Percentiles rank a stretch among this genome's conserved stretches.
Evolutionary conservation across 2,797 vertebrate genomes (phyloP).

Genomic region (Sparus aurata): DNA sequence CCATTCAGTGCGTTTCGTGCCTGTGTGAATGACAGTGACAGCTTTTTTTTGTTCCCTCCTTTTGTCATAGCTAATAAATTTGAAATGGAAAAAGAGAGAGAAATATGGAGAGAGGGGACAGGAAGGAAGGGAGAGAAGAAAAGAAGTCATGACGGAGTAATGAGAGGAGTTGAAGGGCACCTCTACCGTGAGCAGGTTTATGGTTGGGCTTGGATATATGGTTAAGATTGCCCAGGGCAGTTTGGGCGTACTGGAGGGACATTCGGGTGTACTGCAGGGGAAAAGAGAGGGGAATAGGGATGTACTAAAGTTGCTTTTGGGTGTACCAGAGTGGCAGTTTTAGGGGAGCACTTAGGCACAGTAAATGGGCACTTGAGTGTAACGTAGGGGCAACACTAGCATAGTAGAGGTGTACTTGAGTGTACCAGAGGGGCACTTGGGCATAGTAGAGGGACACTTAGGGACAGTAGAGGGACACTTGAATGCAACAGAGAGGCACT

Average conservation of each 20-base stretch:
- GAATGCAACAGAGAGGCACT: too few relatives aligned
- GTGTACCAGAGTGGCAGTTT: not conserved
- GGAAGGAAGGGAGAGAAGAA: not conserved
- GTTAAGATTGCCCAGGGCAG: not conserved
- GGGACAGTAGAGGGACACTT: not conserved
- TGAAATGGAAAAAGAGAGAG: constrained; percentile 30
- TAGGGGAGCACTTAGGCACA: too few relatives aligned
- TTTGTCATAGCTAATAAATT: constrained; percentile 45
- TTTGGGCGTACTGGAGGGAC: not conserved
- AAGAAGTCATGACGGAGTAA: not conserved
- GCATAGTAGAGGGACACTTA: too few relatives aligned
- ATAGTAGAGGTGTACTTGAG: too few relatives aligned
- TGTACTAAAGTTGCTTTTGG: not conserved
- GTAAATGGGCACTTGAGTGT: too few relatives aligned
- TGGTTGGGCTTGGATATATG: not conserved
- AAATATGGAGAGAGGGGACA: constrained; percentile 1
- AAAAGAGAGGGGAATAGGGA: not conserved
- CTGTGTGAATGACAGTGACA: constrained; percentile 21
- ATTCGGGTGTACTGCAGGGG: not conserved
- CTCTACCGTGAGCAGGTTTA: not conserved
- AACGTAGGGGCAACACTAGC: not conserved
- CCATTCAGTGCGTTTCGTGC: constrained; percentile 26
- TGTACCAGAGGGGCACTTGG: too few relatives aligned
- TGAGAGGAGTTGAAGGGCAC: constrained; percentile 19
- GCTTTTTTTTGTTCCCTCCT: constrained; percentile 31